Percentiles rank a stretch among this genome's conserved stretches.
Evolutionary conservation across 2,888 invertebrate genomes (phyloP).

Genomic region (Linyphia triangularis): DNA sequence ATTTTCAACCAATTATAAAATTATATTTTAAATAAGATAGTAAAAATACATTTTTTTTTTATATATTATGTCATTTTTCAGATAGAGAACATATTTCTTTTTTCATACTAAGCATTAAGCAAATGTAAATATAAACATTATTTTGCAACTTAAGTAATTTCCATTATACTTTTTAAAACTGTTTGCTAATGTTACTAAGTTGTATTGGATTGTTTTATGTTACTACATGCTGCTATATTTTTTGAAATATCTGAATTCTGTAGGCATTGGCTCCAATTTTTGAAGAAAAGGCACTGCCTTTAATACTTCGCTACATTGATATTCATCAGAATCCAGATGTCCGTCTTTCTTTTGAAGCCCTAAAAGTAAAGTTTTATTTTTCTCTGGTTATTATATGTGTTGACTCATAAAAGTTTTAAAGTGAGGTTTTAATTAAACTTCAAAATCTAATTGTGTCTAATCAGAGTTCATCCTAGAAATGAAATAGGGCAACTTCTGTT

Average conservation of each 20-base stretch:
- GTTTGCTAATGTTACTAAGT: too few relatives aligned
- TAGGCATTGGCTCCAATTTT: conserved; percentile 94
- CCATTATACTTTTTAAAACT: too few relatives aligned
- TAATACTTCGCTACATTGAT: conserved; percentile 94
- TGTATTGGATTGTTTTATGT: too few relatives aligned
- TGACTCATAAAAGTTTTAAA: neutral
- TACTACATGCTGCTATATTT: too few relatives aligned
- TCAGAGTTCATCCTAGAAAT: too few relatives aligned
- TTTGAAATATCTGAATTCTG: conserved; percentile 77
- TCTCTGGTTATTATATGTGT: neutral
- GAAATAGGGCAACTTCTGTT: too few relatives aligned
- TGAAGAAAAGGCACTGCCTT: conserved; percentile 92
- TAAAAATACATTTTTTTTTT: too few relatives aligned
- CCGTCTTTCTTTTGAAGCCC: conserved; percentile 95
- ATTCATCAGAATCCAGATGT: conserved; percentile 93
- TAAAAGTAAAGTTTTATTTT: conserved; percentile 82
- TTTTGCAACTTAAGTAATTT: neutral
- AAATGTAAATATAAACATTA: conserved; percentile 29
- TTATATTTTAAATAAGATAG: too few relatives aligned
- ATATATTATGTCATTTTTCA: too few relatives aligned
- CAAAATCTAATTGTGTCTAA: neutral
- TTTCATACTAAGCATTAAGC: neutral
- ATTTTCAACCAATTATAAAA: too few relatives aligned
- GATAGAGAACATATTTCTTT: neutral
- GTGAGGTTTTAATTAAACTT: neutral